Evolutionary conservation across 2,113 vertebrate genomes (phyloP).

Genomic region (Fulica atra): DNA sequence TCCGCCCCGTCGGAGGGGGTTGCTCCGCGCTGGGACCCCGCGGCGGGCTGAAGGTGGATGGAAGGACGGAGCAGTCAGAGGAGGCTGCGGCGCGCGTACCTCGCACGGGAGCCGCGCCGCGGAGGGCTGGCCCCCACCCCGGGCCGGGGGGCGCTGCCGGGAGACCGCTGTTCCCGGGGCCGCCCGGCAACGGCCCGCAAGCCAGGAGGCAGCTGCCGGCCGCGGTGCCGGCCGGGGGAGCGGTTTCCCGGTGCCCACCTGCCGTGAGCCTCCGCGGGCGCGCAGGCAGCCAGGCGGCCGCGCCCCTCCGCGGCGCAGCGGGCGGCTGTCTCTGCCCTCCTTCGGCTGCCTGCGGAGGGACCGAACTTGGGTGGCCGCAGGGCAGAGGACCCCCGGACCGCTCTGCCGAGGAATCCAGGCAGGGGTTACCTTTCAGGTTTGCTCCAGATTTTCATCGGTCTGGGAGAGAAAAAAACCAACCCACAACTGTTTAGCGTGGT

Average conservation of each 20-base stretch:
- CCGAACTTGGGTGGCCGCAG: neutral
- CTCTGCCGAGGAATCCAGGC: neutral
- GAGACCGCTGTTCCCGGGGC: neutral
- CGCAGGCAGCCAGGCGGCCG: neutral
- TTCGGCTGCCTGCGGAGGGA: neutral
- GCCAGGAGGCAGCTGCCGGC: neutral
- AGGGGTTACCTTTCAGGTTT: neutral
- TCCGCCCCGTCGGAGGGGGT: neutral
- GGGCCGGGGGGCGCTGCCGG: neutral
- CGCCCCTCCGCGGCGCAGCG: neutral
- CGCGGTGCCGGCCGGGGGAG: neutral
- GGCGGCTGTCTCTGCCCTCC: neutral
- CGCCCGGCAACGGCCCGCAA: neutral
- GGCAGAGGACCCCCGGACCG: neutral
- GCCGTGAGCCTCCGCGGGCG: neutral
- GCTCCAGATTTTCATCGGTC: neutral
- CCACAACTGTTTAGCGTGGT: neutral
- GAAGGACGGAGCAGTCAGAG: neutral
- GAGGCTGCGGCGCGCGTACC: neutral
- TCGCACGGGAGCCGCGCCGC: neutral
- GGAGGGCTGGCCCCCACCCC: neutral
- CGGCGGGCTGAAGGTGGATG: slow-evolving; percentile 7
- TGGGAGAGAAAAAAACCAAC: neutral
- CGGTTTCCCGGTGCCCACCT: neutral
- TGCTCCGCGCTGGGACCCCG: neutral